Evolutionary conservation across 2,888 invertebrate species (phyloP), one percentile per base, ranked within the genome.

Genomic region (Watsonalla cultraria): DNA sequence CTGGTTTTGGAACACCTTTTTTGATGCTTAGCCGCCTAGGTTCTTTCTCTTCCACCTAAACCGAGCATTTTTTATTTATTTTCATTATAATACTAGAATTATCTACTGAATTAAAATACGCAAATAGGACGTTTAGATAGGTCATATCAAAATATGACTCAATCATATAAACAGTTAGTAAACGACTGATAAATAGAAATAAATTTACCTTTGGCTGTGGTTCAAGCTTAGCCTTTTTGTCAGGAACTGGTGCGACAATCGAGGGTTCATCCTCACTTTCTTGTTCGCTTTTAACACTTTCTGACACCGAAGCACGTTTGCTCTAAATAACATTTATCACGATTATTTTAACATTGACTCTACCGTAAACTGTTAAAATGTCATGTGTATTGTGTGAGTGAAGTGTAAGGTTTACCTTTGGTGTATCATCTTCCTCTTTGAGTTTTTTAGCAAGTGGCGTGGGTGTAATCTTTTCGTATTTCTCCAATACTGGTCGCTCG

Each of bases 401-500:
- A 67, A 68, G 65, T 75, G 72, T 75, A 66, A 59, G 76, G 63
- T 51, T 86, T 91, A 91, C 91, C 91, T 90, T 83, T 45, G 76
- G 83, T 73, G 84, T 84, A 67, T 83, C 80, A 74, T 84, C 24
- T 1, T 24, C 88, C 72, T 86, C 85, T 82, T 84, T 91, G 53
- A 76, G 73, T 82, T 85, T 91, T 89, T 91, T 91, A 78, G 84
- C 86, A 50, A 90, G 80, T 68, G 91, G 91, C 73, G 91, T 91
- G 51, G 91, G 91, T 81, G 91, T 83, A 67, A 91, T 79, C 73
- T 91, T 93, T 86, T 94, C 94, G 72, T 94, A 95, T 84, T 93
- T 94, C 83, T 95, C 95, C 76, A 95, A 88, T 51, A 93, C 93
- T 2, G 95, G 94, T 70, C 95, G 92, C 78, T 96, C 96, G 82